Evolutionary conservation across 2,797 vertebrate species (phyloP).

Genomic region (Danionella dracula): DNA sequence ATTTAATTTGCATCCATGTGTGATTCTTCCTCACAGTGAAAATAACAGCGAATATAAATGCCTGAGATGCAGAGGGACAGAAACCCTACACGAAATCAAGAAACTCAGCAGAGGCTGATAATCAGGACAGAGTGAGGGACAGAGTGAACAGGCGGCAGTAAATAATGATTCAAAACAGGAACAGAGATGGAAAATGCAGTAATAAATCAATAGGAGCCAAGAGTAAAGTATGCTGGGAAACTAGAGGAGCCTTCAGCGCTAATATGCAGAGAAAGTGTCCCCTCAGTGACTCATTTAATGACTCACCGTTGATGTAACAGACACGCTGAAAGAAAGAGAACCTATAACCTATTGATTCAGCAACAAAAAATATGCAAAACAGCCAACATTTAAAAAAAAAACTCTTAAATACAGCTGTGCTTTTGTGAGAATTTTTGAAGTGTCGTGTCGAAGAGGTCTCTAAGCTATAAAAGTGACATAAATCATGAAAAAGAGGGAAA

Average conservation of each 20-base stretch:
- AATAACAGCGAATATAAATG: conserved; percentile 42
- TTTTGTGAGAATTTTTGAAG: neutral
- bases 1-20: conserved; percentile 45
- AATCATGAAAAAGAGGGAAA: neutral
- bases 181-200: neutral
- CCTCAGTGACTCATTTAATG: conserved; percentile 59
- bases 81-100: conserved; percentile 40
- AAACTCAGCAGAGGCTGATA: conserved; percentile 24
- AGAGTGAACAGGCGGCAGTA: neutral
- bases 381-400: neutral
- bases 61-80: conserved; percentile 14
- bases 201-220: neutral
- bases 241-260: conserved; percentile 19
- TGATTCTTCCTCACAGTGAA: conserved; percentile 31
- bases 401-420: neutral
- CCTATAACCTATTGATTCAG: too few species aligned
- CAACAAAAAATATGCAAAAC: conserved; percentile 8
- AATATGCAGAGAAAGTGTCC: conserved; percentile 18
- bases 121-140: neutral
- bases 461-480: neutral
- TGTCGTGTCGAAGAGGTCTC: neutral
- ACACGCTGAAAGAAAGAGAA: conserved; percentile 21
- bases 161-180: conserved; percentile 5
- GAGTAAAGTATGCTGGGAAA: conserved; percentile 15
- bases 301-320: conserved; percentile 53